phyloP scores from a whole-genome alignment of 2,888 invertebrate species.

The Hydraecia micacea region DNA sequence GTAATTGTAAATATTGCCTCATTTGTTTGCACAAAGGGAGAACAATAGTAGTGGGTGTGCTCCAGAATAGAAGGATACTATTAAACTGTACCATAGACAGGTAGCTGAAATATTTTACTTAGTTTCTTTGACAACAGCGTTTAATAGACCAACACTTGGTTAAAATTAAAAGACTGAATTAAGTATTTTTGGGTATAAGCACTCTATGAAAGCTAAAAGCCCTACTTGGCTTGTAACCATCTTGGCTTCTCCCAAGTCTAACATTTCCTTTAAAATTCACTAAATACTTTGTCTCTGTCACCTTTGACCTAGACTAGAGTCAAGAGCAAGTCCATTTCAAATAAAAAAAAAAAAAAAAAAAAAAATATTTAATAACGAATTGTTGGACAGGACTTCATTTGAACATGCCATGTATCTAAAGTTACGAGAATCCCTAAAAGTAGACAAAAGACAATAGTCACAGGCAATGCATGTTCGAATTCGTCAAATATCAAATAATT shows the following conservation, averaged over 20 bases:
- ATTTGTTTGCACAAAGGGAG: conserved; percentile 15
- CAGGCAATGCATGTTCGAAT: not conserved
- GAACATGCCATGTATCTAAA: not conserved
- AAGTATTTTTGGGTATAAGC: not conserved
- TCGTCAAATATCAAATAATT: not conserved
- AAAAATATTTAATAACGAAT: conserved; percentile 2
- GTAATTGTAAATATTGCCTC: too few species aligned
- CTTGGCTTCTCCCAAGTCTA: not conserved
- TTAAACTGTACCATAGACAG: conserved; percentile 11
- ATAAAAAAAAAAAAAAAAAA: too few species aligned
- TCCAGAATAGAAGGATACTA: conserved; percentile 12
- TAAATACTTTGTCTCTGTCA: too few species aligned
- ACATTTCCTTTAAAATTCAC: not conserved
- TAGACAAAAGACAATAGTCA: not conserved
- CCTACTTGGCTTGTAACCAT: not conserved
- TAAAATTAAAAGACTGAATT: conserved; percentile 6
- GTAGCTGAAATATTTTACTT: conserved; percentile 1
- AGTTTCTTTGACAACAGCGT: not conserved
- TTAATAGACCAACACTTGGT: not conserved
- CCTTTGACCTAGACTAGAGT: too few species aligned
- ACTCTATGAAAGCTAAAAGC: not conserved
- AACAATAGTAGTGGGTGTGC: conserved; percentile 17
- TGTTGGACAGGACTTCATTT: not conserved
- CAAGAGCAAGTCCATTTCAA: too few species aligned
- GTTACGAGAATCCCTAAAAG: not conserved